These are phyloP conservation scores for Gila orcuttii DNA, from an alignment of 2,113 vertebrate genomes.

Conservation along the genomic window DNA sequence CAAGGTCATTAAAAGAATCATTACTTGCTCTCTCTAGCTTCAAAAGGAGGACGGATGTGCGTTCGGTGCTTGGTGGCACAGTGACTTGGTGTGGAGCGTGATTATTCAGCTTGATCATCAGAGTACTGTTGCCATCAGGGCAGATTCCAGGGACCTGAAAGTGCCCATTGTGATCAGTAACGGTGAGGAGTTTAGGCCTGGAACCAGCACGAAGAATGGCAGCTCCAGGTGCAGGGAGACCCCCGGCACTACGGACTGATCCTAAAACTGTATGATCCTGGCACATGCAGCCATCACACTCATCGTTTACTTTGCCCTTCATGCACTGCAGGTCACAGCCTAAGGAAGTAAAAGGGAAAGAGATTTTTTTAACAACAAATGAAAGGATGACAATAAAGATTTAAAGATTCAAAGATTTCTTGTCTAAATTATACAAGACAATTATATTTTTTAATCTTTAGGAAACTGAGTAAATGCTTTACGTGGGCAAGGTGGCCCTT, in stretches of 20 bases:
- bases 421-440: background rate
- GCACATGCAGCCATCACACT: slow-evolving; percentile 89
- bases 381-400: background rate
- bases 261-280: slow-evolving; percentile 84
- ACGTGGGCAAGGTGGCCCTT: slow-evolving; percentile 81
- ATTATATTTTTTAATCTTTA: background rate
- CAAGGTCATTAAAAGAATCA: background rate
- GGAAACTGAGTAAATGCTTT: slow-evolving; percentile 25
- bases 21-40: slow-evolving; percentile 89
- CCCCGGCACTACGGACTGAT: slow-evolving; percentile 83
- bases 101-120: slow-evolving; percentile 84
- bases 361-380: background rate
- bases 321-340: slow-evolving; percentile 85
- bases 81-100: slow-evolving; percentile 73
- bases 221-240: slow-evolving; percentile 80
- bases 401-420: background rate
- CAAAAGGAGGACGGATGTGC: slow-evolving; percentile 79
- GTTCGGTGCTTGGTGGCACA: slow-evolving; percentile 74
- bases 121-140: slow-evolving; percentile 83
- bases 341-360: slow-evolving; percentile 58
- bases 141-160: slow-evolving; percentile 89
- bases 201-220: slow-evolving; percentile 76
- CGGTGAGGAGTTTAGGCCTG: slow-evolving; percentile 80
- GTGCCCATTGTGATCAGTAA: slow-evolving; percentile 81
- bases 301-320: slow-evolving; percentile 85